Conservation (phyloP, 2,113 vertebrate species). For the rabbit (Oryctolagus cuniculus) region mOryCun1.1 NC_091434.1:65798501-65799000, state of each 20-base stretch:
- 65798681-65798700: constrained; percentile 7
- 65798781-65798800: neutral
- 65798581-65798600: no score
- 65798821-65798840: neutral
- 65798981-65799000: constrained; percentile 17
- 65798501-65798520: neutral
- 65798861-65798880: neutral
- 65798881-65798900: neutral
- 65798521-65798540: neutral
- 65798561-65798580: neutral
- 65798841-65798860: neutral
- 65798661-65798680: neutral
- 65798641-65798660: no score
- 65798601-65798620: no score
- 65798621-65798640: no score
- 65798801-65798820: neutral
- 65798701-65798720: neutral
- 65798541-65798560: neutral
- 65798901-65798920: neutral
- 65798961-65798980: neutral
- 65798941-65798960: neutral
- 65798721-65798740: neutral
- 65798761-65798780: neutral
- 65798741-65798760: neutral
- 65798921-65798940: neutral